These are phyloP conservation scores for Chloroceryle inda DNA, from an alignment of 2,797 vertebrate species.

Conservation along the genomic window DNA sequence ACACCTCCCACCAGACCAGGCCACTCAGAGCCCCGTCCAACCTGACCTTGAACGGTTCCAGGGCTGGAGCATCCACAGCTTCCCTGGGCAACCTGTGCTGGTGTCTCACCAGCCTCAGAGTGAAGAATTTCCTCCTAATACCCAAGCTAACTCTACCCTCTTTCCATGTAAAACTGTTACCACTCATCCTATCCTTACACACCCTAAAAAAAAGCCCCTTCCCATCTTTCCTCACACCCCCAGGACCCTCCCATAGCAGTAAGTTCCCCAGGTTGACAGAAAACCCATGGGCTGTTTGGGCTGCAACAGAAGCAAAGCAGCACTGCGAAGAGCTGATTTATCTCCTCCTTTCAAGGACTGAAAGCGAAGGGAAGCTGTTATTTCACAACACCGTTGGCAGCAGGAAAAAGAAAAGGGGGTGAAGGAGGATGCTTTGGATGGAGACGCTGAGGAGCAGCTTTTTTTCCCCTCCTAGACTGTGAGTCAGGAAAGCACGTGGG, in stretches of 20 bases:
- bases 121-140: neutral
- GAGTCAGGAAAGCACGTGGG: constrained; percentile 20
- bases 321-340: neutral
- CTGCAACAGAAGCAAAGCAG: neutral
- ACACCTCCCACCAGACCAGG: neutral
- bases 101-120: neutral
- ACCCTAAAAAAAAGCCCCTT: neutral
- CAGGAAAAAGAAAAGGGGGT: neutral
- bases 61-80: neutral
- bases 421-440: neutral
- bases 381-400: neutral
- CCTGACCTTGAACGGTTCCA: neutral
- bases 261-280: neutral
- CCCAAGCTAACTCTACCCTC: neutral
- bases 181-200: neutral
- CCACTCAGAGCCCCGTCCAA: neutral
- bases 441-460: fast-evolving
- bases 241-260: fast-evolving
- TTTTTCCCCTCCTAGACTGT: neutral
- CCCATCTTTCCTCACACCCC: neutral
- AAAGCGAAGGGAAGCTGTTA: neutral
- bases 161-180: neutral
- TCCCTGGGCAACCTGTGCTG: no score
- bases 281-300: fast-evolving
- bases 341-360: neutral